Base-by-base conservation (phyloP, 2,888 invertebrate species). In the Spatulosminthurus flaviceps region DNA sequence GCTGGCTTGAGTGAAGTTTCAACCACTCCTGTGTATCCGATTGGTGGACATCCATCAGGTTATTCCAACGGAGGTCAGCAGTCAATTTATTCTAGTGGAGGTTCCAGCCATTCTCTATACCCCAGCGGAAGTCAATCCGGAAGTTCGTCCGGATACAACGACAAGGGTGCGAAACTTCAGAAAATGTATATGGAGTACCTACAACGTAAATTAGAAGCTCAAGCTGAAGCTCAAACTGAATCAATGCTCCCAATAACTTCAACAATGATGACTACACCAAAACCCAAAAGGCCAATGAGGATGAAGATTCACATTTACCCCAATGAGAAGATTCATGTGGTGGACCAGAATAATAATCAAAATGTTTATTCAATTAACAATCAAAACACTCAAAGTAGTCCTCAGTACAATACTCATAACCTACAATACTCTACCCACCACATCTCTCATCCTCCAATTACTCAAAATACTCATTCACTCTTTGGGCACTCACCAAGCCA, bases 261-360 rank as follows among this genome's bases (percentile, higher is more conserved):
- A 5, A 21, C 64, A 13, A 43, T 64, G 22, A 26, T 67, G 43
- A 26, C n/a, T 21, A 69, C 75, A 11, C 19, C 21, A 0, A 77
- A 42, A 51, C 28, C 66, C 2, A 74, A 74, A 26, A 19, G 81
- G 64, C 84, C 85, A 11, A 85, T 85, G 85, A 64, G 85, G 70
- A 85, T 85, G 85, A 85, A 85, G 79, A 85, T 85, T 42, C 85
- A 85, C 67, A 85, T 85, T 78, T 85, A 85, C 73, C 85, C 85
- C 13, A 85, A 85, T 60, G 83, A 84, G 79, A 74, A 73, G 28
- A 64, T 71, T 16, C 71, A 75, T 21, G 28, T 67, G 5, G 51
- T 79, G 26, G 75, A 64, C n/a, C 22, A 26, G 24, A 21, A 64
- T 24, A 26, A 26, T 22, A 64, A 64, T 64, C 64, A 64, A 22